Evolutionary conservation across 1,140 invertebrate species (phyloP).

Genomic region (Hylaeus volcanicus): DNA sequence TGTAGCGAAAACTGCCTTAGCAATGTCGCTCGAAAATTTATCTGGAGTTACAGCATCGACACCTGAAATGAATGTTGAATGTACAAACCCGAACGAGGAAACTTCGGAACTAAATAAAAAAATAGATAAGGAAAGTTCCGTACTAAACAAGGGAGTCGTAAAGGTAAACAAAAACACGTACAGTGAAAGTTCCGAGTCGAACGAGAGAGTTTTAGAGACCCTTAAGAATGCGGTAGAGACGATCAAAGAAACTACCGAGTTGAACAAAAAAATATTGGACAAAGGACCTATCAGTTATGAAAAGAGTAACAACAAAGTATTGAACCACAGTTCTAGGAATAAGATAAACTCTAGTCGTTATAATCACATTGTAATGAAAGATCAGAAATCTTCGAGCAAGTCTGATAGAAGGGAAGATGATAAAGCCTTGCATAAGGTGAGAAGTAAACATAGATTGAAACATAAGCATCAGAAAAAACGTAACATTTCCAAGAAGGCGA

Average conservation of each 20-base stretch:
- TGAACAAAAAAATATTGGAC: too few species aligned
- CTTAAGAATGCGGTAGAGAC: too few species aligned
- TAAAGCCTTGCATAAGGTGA: slow-evolving; percentile 18
- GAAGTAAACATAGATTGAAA: slow-evolving; percentile 21
- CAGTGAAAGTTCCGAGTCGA: too few species aligned
- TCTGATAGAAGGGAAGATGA: background rate
- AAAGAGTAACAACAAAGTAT: slow-evolving; percentile 12
- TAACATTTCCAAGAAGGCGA: background rate
- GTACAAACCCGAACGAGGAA: too few species aligned
- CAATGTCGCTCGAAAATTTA: background rate
- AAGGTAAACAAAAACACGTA: too few species aligned
- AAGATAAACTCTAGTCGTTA: background rate
- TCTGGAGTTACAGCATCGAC: background rate
- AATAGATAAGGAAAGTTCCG: too few species aligned
- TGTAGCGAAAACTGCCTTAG: slow-evolving; percentile 19
- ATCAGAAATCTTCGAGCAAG: background rate
- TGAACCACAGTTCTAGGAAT: background rate
- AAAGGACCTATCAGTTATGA: background rate
- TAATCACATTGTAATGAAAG: background rate
- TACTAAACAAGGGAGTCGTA: too few species aligned
- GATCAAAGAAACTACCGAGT: too few species aligned
- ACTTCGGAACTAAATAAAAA: too few species aligned
- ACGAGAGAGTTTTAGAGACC: too few species aligned
- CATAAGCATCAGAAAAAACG: background rate
- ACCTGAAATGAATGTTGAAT: background rate